Percentiles rank a stretch among this genome's conserved stretches.
These are phyloP conservation scores for Physeter macrocephalus DNA, from an alignment of 2,113 vertebrate genomes.

Conservation along the genomic window DNA sequence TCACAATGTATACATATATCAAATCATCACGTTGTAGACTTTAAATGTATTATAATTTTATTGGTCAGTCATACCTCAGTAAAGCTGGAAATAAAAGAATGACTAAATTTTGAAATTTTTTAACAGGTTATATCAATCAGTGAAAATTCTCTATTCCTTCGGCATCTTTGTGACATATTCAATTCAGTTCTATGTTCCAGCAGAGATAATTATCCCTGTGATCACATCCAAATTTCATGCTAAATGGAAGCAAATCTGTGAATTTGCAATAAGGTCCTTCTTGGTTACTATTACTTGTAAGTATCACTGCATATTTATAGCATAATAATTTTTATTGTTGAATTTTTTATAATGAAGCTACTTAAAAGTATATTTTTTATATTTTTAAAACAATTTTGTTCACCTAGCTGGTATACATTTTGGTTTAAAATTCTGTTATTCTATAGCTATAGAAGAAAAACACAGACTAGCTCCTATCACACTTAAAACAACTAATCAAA, in stretches of 20 bases:
- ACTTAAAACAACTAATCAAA: not conserved
- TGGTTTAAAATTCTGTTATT: constrained; percentile 1
- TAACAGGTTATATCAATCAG: constrained; percentile 88
- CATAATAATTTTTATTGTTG: not conserved
- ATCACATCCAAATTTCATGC: constrained; percentile 79
- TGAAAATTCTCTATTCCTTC: constrained; percentile 91
- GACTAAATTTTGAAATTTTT: constrained; percentile 50
- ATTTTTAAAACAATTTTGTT: not conserved
- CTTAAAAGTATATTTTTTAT: not conserved
- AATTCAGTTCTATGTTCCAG: constrained; percentile 91
- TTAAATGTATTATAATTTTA: not conserved
- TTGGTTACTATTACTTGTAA: constrained; percentile 89
- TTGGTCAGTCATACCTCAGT: not conserved
- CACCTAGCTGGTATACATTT: not conserved
- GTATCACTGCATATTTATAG: constrained; percentile 68
- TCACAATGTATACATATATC: not conserved
- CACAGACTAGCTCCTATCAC: not conserved
- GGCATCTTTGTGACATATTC: constrained; percentile 92
- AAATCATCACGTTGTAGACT: not conserved
- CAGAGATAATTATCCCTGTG: constrained; percentile 86
- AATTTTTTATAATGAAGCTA: constrained; percentile 6
- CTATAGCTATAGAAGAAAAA: not conserved
- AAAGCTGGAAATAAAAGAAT: not conserved
- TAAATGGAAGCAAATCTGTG: constrained; percentile 82
- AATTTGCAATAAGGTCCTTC: constrained; percentile 78